Conservation (phyloP, 2,888 invertebrate species). For the Leptarthrus brevirostris region DNA sequence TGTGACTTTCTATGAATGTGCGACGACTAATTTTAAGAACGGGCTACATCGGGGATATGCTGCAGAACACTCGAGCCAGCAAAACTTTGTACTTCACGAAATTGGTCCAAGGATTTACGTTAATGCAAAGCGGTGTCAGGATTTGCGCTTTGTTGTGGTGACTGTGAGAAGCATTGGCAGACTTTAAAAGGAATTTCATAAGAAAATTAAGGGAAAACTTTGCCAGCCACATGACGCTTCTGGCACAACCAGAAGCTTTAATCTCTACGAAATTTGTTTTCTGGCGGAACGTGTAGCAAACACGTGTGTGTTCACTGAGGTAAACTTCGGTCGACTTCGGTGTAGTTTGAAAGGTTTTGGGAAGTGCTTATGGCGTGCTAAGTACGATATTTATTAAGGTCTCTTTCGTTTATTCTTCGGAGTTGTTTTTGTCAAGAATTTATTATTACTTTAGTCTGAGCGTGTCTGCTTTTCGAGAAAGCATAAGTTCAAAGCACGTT, state of each 20-base stretch:
- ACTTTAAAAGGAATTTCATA: neutral
- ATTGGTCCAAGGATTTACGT: slow-evolving; percentile 17
- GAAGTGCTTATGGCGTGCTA: neutral
- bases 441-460: no score
- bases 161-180: neutral
- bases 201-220: slow-evolving; percentile 30
- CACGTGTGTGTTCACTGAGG: neutral
- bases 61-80: no score
- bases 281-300: neutral
- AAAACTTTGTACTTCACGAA: slow-evolving; percentile 21
- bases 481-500: no score
- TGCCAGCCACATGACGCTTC: slow-evolving; percentile 6
- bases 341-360: neutral
- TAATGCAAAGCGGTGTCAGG: slow-evolving; percentile 17
- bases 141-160: slow-evolving; percentile 29
- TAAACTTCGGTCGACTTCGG: neutral
- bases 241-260: neutral
- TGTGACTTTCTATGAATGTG: neutral
- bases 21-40: neutral
- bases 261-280: neutral
- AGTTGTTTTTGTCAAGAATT: no score
- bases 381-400: neutral
- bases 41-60: neutral
- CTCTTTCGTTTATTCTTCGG: no score
- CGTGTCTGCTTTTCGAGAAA: no score